Conservation (phyloP, 2,888 invertebrate species). For the Patella ulyssiponensis region DNA sequence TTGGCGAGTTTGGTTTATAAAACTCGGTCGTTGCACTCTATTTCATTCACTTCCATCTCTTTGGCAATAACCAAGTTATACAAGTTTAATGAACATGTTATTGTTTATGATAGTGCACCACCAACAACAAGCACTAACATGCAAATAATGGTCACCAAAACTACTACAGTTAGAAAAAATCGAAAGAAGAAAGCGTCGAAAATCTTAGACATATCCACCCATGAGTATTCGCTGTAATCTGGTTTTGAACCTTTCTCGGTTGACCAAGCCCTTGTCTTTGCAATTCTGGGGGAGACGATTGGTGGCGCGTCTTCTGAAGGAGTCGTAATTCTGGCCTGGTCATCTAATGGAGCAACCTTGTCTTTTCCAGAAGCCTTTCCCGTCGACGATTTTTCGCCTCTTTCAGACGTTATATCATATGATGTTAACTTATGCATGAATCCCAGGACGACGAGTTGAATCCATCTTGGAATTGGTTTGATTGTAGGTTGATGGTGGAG, state of each 20-base stretch:
- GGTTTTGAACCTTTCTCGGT: not conserved
- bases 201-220: slow-evolving; percentile 15
- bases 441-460: slow-evolving; percentile 20
- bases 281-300: no score
- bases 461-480: slow-evolving; percentile 25
- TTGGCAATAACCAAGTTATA: no score
- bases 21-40: no score
- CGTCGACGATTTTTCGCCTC: not conserved
- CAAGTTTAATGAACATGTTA: no score
- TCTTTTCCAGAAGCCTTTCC: slow-evolving; percentile 1
- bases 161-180: slow-evolving; percentile 5
- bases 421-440: not conserved
- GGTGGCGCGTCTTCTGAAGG: not conserved
- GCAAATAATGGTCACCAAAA: slow-evolving; percentile 12
- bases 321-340: not conserved
- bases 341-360: not conserved
- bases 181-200: slow-evolving; percentile 17
- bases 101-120: not conserved
- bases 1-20: no score
- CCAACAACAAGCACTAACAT: slow-evolving; percentile 10
- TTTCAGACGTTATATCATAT: not conserved
- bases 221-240: not conserved
- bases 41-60: no score
- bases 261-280: no score
- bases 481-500: slow-evolving; percentile 31